phyloP scores from a whole-genome alignment of 2,888 invertebrate species.

The Mantis religiosa region DNA sequence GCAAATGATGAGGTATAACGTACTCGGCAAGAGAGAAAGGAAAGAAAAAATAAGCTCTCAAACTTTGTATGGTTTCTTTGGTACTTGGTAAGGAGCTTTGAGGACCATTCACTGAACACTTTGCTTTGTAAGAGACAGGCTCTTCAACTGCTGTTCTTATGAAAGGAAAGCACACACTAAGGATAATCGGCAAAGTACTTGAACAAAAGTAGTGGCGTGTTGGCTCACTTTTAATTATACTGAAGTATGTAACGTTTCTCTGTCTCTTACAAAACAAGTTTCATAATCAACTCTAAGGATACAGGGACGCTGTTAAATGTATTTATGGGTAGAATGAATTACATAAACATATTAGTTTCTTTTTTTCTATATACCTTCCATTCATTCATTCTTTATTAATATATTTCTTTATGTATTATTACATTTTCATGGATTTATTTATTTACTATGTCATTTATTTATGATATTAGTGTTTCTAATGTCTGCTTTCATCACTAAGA shows the following conservation, averaged over 20 bases:
- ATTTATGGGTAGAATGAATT: too few species aligned
- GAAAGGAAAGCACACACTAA: neutral
- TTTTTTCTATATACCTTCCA: too few species aligned
- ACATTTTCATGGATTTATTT: too few species aligned
- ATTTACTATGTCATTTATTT: too few species aligned
- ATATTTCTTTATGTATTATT: too few species aligned
- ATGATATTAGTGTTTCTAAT: too few species aligned
- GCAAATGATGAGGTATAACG: neutral
- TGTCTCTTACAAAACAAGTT: too few species aligned
- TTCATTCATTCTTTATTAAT: too few species aligned
- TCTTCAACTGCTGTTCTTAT: neutral
- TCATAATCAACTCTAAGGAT: too few species aligned
- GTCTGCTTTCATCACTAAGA: too few species aligned
- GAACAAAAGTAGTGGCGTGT: neutral
- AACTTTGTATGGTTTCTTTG: neutral
- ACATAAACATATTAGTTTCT: too few species aligned
- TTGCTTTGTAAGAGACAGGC: neutral
- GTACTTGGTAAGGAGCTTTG: neutral
- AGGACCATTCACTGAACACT: neutral
- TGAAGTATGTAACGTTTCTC: neutral
- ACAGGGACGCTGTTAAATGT: too few species aligned
- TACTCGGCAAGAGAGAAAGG: neutral
- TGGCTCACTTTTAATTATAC: neutral
- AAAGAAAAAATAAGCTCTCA: neutral
- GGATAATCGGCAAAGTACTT: neutral